Conservation (phyloP, 2,888 invertebrate species). For the Eristalis pertinax region DNA sequence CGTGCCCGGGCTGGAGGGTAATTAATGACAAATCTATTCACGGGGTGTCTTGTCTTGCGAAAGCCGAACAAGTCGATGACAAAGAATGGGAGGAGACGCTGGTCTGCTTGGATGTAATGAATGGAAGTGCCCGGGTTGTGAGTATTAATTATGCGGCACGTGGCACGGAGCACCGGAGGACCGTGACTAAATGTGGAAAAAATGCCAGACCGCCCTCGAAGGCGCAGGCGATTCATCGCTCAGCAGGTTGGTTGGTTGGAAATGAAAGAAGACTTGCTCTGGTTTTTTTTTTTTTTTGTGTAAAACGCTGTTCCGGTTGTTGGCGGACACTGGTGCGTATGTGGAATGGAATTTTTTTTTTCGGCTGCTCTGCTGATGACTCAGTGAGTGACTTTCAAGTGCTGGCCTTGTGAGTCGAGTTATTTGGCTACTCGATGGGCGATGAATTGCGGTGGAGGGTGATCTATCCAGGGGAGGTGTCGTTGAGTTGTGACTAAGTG, state of each 20-base stretch:
- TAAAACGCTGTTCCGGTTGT: neutral
- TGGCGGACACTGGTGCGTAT: neutral
- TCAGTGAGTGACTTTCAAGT: constrained; percentile 2
- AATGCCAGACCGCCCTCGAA: neutral
- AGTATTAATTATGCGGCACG: constrained; percentile 40
- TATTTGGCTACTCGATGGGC: neutral
- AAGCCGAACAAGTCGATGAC: constrained; percentile 14
- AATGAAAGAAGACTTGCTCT: neutral
- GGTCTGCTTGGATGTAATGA: neutral
- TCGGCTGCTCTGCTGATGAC: neutral
- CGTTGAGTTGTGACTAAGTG: neutral
- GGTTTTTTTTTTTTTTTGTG: neutral
- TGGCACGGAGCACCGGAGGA: constrained; percentile 2
- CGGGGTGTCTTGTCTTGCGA: neutral
- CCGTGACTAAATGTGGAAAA: constrained; percentile 15
- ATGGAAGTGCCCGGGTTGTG: neutral
- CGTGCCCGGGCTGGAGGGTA: constrained; percentile 6
- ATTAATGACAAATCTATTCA: constrained; percentile 22
- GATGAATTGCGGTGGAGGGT: neutral
- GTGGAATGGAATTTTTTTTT: neutral
- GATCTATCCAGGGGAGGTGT: neutral
- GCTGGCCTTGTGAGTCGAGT: neutral
- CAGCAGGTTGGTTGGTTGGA: neutral
- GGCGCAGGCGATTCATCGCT: neutral
- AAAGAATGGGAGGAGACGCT: neutral